Conservation (phyloP, 2,888 invertebrate species). For the Drosophila meridionalis region DNA sequence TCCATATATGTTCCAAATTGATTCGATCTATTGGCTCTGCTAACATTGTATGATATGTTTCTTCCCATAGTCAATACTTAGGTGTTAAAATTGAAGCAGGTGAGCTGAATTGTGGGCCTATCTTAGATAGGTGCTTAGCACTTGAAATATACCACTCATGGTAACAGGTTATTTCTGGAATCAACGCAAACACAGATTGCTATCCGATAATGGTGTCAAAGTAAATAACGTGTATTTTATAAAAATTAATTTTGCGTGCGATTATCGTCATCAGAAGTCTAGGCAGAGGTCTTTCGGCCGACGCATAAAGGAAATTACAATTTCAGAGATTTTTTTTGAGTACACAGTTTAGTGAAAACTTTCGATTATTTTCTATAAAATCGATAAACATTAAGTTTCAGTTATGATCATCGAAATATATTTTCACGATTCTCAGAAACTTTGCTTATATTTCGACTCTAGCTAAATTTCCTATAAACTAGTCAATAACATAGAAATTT, state of each 20-base stretch:
- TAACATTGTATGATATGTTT: background rate
- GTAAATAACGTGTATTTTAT: constrained; percentile 11
- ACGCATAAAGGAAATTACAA: no score
- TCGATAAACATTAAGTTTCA: background rate
- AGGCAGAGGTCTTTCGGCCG: background rate
- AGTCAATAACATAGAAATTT: background rate
- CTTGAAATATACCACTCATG: constrained; percentile 9
- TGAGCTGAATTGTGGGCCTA: background rate
- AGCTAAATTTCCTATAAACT: no score
- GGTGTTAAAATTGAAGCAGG: constrained; percentile 42
- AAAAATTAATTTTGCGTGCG: constrained; percentile 15
- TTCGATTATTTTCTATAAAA: background rate
- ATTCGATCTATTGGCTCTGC: background rate
- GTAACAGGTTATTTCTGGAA: constrained; percentile 53
- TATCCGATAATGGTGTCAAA: constrained; percentile 45
- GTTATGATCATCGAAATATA: background rate
- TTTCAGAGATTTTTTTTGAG: background rate
- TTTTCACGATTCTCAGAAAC: no score
- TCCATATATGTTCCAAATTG: background rate
- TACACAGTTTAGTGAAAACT: background rate
- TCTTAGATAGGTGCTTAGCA: background rate
- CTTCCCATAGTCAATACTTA: constrained; percentile 8
- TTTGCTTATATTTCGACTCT: no score
- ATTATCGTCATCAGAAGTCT: constrained; percentile 17
- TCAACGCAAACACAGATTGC: constrained; percentile 13